Percentiles rank a stretch among this genome's conserved stretches.
Conservation (phyloP, 2,888 invertebrate species). For the Diplolepis rosae region DNA sequence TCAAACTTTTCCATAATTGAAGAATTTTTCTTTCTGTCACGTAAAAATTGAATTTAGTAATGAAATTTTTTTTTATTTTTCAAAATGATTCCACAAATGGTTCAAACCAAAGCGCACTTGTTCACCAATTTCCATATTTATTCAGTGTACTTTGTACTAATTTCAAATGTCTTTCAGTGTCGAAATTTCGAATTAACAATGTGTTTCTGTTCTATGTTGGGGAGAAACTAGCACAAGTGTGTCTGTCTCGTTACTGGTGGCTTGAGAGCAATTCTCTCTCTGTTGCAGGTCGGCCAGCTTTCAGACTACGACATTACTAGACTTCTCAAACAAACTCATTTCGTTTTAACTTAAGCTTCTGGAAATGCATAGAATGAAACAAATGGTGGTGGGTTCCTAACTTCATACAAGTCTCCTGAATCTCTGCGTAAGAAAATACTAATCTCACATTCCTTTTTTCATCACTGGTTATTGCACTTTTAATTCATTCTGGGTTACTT, state of each 20-base stretch:
- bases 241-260: slow-evolving; percentile 40
- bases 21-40: background rate
- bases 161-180: slow-evolving; percentile 2
- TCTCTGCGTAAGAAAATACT: slow-evolving; percentile 46
- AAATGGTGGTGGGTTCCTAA: slow-evolving; percentile 67
- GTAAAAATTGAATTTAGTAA: background rate
- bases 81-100: background rate
- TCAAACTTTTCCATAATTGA: background rate
- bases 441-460: slow-evolving; percentile 38
- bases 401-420: slow-evolving; percentile 52
- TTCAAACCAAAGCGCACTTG: background rate
- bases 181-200: slow-evolving; percentile 23
- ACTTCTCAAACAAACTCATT: slow-evolving; percentile 68
- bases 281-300: slow-evolving; percentile 75
- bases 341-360: slow-evolving; percentile 64
- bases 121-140: background rate
- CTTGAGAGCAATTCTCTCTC: slow-evolving; percentile 72
- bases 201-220: slow-evolving; percentile 29
- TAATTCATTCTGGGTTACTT: slow-evolving; percentile 25
- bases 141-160: slow-evolving; percentile 24
- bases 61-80: background rate
- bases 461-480: slow-evolving; percentile 34
- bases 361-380: slow-evolving; percentile 47
- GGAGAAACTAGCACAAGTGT: slow-evolving; percentile 22
- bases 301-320: slow-evolving; percentile 75